Evolutionary conservation across 2,113 vertebrate species (phyloP).

Genomic region (Hypomesus transpacificus): DNA sequence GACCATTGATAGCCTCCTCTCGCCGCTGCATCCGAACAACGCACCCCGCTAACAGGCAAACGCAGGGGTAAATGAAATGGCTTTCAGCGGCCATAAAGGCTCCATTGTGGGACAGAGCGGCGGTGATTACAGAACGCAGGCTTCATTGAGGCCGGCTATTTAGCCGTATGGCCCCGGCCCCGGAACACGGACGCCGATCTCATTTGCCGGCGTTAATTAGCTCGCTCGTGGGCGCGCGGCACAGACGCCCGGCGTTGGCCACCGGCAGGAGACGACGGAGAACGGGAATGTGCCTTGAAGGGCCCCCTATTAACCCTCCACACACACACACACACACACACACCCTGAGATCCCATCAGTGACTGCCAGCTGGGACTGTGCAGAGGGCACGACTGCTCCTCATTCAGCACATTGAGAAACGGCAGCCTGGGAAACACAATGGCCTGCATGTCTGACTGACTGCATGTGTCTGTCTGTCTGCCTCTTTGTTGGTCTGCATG

Average conservation of each 20-base stretch:
- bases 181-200: constrained; percentile 91
- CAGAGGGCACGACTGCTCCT: constrained; percentile 86
- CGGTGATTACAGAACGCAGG: constrained; percentile 86
- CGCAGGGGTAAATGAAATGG: constrained; percentile 86
- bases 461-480: neutral
- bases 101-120: constrained; percentile 83
- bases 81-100: constrained; percentile 84
- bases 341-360: constrained; percentile 75
- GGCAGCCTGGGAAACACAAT: constrained; percentile 45
- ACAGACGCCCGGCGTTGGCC: constrained; percentile 75
- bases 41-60: constrained; percentile 39
- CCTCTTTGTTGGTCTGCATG: too few species aligned
- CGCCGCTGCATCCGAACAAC: constrained; percentile 43
- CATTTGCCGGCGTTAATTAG: constrained; percentile 97
- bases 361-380: constrained; percentile 88
- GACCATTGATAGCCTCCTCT: constrained; percentile 35
- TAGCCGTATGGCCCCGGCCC: constrained; percentile 85
- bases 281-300: neutral
- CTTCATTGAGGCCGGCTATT: constrained; percentile 85
- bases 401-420: constrained; percentile 83
- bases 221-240: constrained; percentile 86
- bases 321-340: neutral
- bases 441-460: constrained; percentile 15
- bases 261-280: neutral
- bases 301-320: neutral